Evolutionary conservation across 1,140 invertebrate species (phyloP), one percentile per base, ranked within the genome.

Genomic region (Cepaea nemoralis): DNA sequence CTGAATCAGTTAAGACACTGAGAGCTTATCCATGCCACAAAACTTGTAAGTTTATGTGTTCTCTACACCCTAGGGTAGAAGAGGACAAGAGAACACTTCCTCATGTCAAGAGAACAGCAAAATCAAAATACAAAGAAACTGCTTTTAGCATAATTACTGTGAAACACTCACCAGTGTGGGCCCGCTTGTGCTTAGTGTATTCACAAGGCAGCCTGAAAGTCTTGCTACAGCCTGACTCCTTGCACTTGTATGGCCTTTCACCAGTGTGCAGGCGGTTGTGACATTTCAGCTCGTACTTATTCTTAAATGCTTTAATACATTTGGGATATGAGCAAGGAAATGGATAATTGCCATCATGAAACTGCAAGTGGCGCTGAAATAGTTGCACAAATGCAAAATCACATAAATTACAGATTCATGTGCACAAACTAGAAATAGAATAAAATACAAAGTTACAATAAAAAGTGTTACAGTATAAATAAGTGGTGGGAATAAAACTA

Each of bases 221-320:
- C 93, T 99, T 99, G 89, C 97, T 97, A 93, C 98, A 99, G 77
- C 97, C 97, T 24, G 96, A 95, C 93, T 99, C 97, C 86, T 97
- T 95, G 93, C 98, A 99, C 92, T 99, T 97, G 93, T 99, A 99
- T 31, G 97, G 97, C 91, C 99, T 99, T 92, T 99, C 97, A 66
- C 97, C 97, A 5, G 85, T 88, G 75, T 85, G 85, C 40, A 98
- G 99, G 85, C 98, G 95, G 90, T 99, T 98, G 93, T 99, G 98
- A 50, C 73, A 75, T 35, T 75, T 75, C 3, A 75, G 73, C 31
- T 75, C 73, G 35, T 75, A 75, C 31, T 48, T 75, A 31, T 50
- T 75, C 33, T 75, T 75, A 48, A 75, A 75, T 1, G 45, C 45
- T 50, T 75, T 75, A 40, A 19, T 22, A 75, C 73, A 75, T 27